phyloP scores from a whole-genome alignment of 2,888 invertebrate species.

The Nyleta sp. region DNA sequence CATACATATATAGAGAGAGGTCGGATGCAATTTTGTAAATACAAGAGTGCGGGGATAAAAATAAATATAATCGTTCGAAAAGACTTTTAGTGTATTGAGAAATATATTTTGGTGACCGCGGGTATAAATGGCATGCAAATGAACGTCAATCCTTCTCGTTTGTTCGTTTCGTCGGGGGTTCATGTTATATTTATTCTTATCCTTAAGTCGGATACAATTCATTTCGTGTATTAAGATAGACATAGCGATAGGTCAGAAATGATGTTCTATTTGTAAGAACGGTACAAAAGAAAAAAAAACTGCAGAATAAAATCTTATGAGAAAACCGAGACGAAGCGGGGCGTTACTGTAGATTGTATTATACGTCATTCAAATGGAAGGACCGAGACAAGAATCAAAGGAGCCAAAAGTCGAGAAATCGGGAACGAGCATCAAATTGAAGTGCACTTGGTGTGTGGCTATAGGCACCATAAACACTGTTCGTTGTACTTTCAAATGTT shows the following conservation, averaged over 20 bases:
- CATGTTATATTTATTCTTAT: conserved; percentile 54
- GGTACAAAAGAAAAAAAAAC: conserved; percentile 48
- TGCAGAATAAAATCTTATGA: conserved; percentile 32
- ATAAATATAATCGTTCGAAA: conserved; percentile 47
- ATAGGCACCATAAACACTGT: conserved; percentile 45
- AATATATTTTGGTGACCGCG: conserved; percentile 47
- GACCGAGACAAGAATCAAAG: conserved; percentile 16
- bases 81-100: conserved; percentile 34
- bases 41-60: conserved; percentile 45
- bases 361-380: conserved; percentile 25
- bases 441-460: conserved; percentile 55
- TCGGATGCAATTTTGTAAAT: conserved; percentile 46
- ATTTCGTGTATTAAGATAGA: conserved; percentile 39
- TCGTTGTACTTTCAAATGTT: conserved; percentile 52
- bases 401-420: conserved; percentile 4
- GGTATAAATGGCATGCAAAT: conserved; percentile 20
- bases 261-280: conserved; percentile 58
- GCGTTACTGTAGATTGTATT: conserved; percentile 45
- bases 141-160: neutral
- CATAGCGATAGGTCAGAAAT: conserved; percentile 45
- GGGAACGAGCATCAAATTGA: conserved; percentile 42
- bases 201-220: conserved; percentile 21
- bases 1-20: conserved; percentile 47
- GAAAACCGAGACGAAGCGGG: conserved; percentile 20
- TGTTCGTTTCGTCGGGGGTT: neutral